phyloP scores from a whole-genome alignment of 2,888 invertebrate species.

The Agriopis aurantiaria region DNA sequence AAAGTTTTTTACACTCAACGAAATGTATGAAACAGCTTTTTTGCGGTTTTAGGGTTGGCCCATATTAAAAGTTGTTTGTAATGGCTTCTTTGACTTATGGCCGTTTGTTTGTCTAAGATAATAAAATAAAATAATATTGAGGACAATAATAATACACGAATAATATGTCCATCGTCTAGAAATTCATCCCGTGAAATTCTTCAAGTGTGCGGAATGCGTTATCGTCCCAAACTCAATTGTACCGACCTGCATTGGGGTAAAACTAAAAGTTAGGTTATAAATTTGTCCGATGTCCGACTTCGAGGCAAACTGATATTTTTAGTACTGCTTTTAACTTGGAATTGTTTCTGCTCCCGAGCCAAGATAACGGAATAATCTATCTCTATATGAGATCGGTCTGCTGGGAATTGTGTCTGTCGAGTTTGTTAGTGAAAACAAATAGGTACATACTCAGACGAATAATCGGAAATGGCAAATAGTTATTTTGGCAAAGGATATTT shows the following conservation, averaged over 20 bases:
- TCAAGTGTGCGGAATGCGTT: constrained; percentile 15
- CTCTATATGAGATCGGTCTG: neutral
- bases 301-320: constrained; percentile 44
- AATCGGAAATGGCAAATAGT: too few species aligned
- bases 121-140: too few species aligned
- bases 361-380: constrained; percentile 45
- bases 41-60: too few species aligned
- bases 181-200: neutral
- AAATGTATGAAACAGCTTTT: too few species aligned
- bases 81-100: too few species aligned
- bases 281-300: constrained; percentile 61
- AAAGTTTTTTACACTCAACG: too few species aligned
- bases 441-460: too few species aligned
- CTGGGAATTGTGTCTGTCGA: constrained; percentile 2
- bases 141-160: too few species aligned
- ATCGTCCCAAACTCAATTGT: constrained; percentile 56
- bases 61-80: too few species aligned
- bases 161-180: too few species aligned
- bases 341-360: constrained; percentile 46
- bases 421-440: neutral
- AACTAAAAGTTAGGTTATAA: constrained; percentile 71
- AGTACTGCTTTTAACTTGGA: constrained; percentile 45
- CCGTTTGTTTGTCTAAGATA: too few species aligned
- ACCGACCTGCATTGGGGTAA: constrained; percentile 65
- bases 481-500: too few species aligned